Base-by-base conservation (phyloP, 2,113 vertebrate genomes). In the Rhinopomastus cyanomelas region DNA sequence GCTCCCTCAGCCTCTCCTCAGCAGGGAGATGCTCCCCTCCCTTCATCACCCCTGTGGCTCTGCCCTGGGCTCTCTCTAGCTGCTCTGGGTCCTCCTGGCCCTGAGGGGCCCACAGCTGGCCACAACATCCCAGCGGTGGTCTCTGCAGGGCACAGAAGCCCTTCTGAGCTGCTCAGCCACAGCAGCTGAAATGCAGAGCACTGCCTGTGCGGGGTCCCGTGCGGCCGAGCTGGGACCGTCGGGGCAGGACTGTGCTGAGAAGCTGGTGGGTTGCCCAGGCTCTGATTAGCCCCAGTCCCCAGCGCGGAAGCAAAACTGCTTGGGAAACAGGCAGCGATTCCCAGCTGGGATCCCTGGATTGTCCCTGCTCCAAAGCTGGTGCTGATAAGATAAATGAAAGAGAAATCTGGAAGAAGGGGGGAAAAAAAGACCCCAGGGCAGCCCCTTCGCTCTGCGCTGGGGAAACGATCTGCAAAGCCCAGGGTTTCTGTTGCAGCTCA, bases 271-370 rank as follows among this genome's bases (percentile, higher is more conserved):
- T 29, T 92, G 79, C 64, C 39, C 69, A 77, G 60, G 34, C n/a
- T 64, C 64, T 11, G 67, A 89, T 75, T 77, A 66, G 27, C 65
- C 9, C 36, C 30, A 44, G 53, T 72, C 94, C 76, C 76, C 89
- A 92, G 89, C 81, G 67, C 10, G 19, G 53, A 74, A 82, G n/a
- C n/a, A 42, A 80, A 85, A 30, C 29, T 62, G 42, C 85, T 82
- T 92, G 85, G 87, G 87, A 87, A 96, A 69, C 4, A 16, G 62
- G 57, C 62, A 46, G 64, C 30, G 91, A 90, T 48, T 85, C 19
- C 29, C 78, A 79, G 42, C 67, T 37, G 75, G 34, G 67, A 25
- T 59, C 75, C 22, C 67, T 79, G 67, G 51, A n/a, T 46, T 88
- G 89, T 87, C 65, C 53, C 68, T 3, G 23, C 39, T 80, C 91